These are phyloP conservation scores for Cochlearius cochlearius DNA, from an alignment of 2,113 vertebrate species.

Conservation along the genomic window DNA sequence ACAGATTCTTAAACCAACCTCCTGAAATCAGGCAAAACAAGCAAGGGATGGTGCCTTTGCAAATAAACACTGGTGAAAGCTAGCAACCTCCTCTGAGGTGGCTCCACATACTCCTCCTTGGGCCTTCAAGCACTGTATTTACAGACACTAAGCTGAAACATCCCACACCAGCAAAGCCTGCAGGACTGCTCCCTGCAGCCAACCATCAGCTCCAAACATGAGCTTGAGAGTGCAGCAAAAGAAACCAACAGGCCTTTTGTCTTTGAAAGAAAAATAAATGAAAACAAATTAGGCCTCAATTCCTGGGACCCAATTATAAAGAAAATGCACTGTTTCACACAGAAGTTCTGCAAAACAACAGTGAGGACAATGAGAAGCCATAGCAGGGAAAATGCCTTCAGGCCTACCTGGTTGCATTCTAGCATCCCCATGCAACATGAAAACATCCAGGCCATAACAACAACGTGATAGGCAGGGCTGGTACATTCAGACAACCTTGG, in stretches of 20 bases:
- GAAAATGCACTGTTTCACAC: not conserved
- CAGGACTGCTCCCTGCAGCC: not conserved
- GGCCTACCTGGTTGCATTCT: not conserved
- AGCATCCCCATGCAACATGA: not conserved
- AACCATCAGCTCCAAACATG: not conserved
- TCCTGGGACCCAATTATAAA: not conserved
- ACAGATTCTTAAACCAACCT: not conserved
- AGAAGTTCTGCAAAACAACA: not conserved
- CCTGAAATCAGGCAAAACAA: not conserved
- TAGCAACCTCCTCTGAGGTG: not conserved
- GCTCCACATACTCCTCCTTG: not conserved
- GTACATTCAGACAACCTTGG: not conserved
- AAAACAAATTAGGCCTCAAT: not conserved
- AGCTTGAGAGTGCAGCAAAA: not conserved
- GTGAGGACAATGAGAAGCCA: not conserved
- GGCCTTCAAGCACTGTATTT: not conserved
- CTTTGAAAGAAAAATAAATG: not conserved
- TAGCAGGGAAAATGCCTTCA: not conserved
- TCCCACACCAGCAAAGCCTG: not conserved
- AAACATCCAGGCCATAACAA: not conserved
- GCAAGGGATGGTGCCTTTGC: not conserved
- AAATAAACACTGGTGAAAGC: not conserved
- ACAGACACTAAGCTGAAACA: not conserved
- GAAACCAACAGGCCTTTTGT: not conserved
- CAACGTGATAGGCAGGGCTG: not conserved